A percentile compares a stretch with the other conserved stretches of the same genome.
Conservation (phyloP, 1,140 invertebrate species). For the Halesus radiatus region DNA sequence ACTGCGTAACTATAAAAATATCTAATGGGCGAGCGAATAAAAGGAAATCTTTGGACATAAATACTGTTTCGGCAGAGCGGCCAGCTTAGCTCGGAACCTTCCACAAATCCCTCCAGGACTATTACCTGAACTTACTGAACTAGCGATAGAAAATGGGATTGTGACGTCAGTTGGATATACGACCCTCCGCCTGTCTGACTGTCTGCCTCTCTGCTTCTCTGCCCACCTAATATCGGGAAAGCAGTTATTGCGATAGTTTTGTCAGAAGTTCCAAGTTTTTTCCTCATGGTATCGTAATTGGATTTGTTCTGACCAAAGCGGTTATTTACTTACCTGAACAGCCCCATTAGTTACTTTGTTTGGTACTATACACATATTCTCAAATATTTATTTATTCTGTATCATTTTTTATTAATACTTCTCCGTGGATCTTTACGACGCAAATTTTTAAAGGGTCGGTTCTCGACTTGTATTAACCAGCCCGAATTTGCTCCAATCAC, state of each 20-base stretch:
- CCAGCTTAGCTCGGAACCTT: constrained; percentile 27
- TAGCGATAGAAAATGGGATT: constrained; percentile 9
- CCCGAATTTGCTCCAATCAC: background rate
- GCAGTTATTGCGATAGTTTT: background rate
- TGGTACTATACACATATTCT: no score
- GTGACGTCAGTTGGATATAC: constrained; percentile 7
- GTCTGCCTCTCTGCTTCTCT: no score
- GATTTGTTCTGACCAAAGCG: background rate
- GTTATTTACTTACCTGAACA: background rate
- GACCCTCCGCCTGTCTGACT: background rate
- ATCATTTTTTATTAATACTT: no score
- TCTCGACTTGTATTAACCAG: no score
- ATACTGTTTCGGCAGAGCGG: constrained; percentile 47
- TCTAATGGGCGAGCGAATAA: constrained; percentile 47
- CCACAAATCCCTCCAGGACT: constrained; percentile 45
- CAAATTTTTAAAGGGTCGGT: no score
- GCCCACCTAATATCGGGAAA: background rate
- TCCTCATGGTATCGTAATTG: background rate
- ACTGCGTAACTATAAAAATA: constrained; percentile 46
- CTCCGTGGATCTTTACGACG: no score
- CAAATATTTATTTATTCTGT: no score
- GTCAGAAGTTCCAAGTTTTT: constrained; percentile 9
- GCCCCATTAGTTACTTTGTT: no score
- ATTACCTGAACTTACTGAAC: constrained; percentile 1
- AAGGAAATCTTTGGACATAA: constrained; percentile 54